Percentiles rank a stretch among this genome's conserved stretches.
Conservation (phyloP, 2,888 invertebrate species). For the Epirrhoe tristata region DNA sequence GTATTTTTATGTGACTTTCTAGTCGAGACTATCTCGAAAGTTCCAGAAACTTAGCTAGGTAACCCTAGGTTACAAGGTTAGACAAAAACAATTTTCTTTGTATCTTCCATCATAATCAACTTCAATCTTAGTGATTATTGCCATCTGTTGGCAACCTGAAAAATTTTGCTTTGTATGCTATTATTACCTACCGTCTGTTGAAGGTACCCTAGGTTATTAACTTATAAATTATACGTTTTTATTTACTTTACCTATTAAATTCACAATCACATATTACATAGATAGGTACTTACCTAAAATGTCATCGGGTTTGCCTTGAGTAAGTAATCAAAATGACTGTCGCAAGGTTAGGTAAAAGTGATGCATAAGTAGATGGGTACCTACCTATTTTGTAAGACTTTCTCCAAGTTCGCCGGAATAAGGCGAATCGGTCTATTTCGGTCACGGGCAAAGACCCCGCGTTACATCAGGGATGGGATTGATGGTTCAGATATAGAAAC, state of each 20-base stretch:
- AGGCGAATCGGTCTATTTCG: conserved; percentile 46
- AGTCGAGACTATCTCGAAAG: conserved; percentile 3
- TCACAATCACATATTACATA: no score
- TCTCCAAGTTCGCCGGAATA: conserved; percentile 41
- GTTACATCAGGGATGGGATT: conserved; percentile 34
- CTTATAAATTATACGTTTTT: no score
- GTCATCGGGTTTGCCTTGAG: no score
- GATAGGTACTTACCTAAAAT: no score
- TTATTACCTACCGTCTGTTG: no score
- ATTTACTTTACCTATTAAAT: no score
- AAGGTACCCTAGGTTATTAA: no score
- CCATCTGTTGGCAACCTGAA: no score
- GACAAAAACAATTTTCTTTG: background rate
- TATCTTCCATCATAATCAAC: no score
- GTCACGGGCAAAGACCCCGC: conserved; percentile 48
- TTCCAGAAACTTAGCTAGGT: background rate
- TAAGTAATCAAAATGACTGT: background rate
- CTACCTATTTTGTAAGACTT: conserved; percentile 31
- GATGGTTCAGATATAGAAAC: conserved; percentile 16
- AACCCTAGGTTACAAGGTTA: background rate
- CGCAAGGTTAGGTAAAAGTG: background rate
- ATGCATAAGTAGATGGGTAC: conserved; percentile 14
- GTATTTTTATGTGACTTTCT: conserved; percentile 35
- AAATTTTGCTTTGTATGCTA: no score
- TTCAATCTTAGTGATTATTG: no score